Base-by-base conservation (phyloP, 2,797 vertebrate genomes). In the Taenioides sp. region DNA sequence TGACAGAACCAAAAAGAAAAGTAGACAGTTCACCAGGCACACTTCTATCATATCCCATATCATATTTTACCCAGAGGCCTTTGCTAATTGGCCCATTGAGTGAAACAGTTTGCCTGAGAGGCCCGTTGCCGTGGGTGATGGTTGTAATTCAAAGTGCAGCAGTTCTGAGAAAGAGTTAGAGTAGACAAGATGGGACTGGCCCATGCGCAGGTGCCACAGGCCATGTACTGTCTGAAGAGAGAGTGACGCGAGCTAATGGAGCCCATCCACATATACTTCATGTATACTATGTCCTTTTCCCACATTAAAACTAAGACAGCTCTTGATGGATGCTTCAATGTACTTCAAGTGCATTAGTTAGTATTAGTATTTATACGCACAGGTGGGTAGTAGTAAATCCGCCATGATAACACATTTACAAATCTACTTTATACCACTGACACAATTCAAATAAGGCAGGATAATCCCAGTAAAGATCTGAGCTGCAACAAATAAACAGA, bases 81-180 rank as follows among this genome's bases (percentile, higher is more conserved):
- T 27, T 37, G 75, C 65, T 1, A 4, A 61, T 40, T 17, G 72
- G 27, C 49, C 34, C 58, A 20, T 31, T 54, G 65, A 65, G 64
- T 57, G 66, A 70, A 80, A 28, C 58, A 40, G n/a, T 4, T 28
- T 25, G 34, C 0, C 59, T 73, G 22, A 40, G 59, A 47, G 47
- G 59, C 25, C 50, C 78, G 49, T 64, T 72, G 68, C 68, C 59
- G 69, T 63, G 67, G 31, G 71, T 57, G 62, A 59, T 67, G 75
- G 27, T 20, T 61, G 59, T 50, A 62, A 22, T 12, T 64, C 28
- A 68, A 55, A 47, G 34, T 0, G 20, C 18, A 14, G 67, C 6
- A 57, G 27, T 0, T 7, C 72, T 64, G 66, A 73, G 59, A 18
- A 60, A 54, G 1, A 22, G 60, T 1, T 9, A 4, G 61, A 43